Base-by-base conservation (phyloP, 2,888 invertebrate genomes). In the Labia minor region DNA sequence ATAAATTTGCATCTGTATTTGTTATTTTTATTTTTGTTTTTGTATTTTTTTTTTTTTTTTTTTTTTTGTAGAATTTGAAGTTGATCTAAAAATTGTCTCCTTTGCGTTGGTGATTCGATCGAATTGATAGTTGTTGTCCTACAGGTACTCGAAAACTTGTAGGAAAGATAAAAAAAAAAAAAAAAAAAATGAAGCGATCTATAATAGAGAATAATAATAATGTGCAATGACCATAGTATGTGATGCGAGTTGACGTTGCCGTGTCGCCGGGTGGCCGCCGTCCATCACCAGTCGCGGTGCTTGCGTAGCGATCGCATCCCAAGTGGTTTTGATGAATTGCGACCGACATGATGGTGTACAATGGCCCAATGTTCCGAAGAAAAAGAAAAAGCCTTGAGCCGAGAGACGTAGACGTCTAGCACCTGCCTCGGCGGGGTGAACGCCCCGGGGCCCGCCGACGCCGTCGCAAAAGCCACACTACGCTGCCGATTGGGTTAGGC, bases 331-430 rank as follows among this genome's bases (percentile, higher is more conserved):
- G 49, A 49, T 49, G 49, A 49, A 49, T 49, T 49, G 49, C 49
- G 49, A 49, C 49, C 49, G 49, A 49, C 49, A 49, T 49, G 49
- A 49, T 49, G 49, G 49, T 49, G 49, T 49, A 49, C 49, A 49
- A 49, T 49, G 49, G 49, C 49, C 49, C 49, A 49, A 49, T 49
- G 49, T 49, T 49, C 49, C 49, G 49, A 49, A 49, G 49, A 49
- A 49, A 49, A 49, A 49, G 49, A 49, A 49, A 49, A 49, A 49
- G 49, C 49, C 49, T 49, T 49, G 49, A 49, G 49, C 49, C 16
- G 49, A 49, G 49, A 49, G 49, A 49, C 49, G 49, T 10, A 49
- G 49, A 49, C 49, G 49, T 49, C 49, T 49, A 49, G 49, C 49
- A 49, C 49, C 49, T 49, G 49, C 49, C 49, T 14, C 8, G n/a